Evolutionary conservation across 2,888 invertebrate genomes (phyloP).

Genomic region (Melitaea athalia): DNA sequence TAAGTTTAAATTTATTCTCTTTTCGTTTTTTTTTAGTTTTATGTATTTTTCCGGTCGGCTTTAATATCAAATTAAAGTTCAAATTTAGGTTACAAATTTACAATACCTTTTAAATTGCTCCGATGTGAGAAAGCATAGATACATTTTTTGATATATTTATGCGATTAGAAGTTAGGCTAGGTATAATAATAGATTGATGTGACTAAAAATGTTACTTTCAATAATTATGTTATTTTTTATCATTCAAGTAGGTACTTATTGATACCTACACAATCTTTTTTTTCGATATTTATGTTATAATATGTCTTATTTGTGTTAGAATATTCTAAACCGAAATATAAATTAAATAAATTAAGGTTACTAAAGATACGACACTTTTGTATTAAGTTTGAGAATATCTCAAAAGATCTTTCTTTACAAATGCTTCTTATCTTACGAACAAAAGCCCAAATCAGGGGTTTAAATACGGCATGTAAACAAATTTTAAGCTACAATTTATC

Average conservation of each 20-base stretch:
- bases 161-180: not conserved
- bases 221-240: no score
- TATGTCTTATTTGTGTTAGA: no score
- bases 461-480: constrained; percentile 2
- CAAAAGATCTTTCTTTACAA: not conserved
- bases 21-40: constrained; percentile 13
- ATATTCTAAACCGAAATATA: no score
- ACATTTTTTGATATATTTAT: not conserved
- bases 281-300: no score
- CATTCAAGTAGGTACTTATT: no score
- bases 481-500: not conserved
- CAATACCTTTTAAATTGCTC: not conserved
- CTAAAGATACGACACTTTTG: no score
- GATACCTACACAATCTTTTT: no score
- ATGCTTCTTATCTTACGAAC: not conserved
- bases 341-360: no score
- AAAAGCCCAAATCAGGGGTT: not conserved
- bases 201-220: no score
- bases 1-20: constrained; percentile 33
- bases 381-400: not conserved
- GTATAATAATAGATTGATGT: not conserved
- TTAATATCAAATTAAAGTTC: constrained; percentile 6
- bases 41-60: not conserved
- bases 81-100: not conserved
- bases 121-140: not conserved